Evolutionary conservation across 1,140 invertebrate species (phyloP), one percentile per base, ranked within the genome.

Genomic region (Drosophila sulfurigaster): DNA sequence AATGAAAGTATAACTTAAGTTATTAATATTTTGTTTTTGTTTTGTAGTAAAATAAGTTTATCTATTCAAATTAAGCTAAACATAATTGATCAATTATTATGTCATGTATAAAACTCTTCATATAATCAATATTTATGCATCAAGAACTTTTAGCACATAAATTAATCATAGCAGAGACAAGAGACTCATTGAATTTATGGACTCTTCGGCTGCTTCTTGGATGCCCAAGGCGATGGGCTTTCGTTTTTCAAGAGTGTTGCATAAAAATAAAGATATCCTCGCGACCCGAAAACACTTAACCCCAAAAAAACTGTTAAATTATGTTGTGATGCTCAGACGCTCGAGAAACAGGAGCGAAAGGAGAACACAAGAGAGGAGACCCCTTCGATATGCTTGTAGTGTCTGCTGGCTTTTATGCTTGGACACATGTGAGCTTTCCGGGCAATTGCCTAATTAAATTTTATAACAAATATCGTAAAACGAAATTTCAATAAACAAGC

Each of bases 371-470:
- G 48, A 20, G 43, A 58, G 28, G 25, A 60, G 77, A 52, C 45
- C 49, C 43, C 45, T 20, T 38, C 20, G 67, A 68, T 78, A 57
- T 62, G 46, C 45, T 59, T 68, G 68, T 62, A 41, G 30, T 35
- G 45, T 62, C 45, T 32, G 58, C 48, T 67, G 54, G 35, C 54
- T 38, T 59, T 52, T 67, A 54, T 64, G 28, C 16, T 38, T 56
- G 65, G 65, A 68, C 71, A 71, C 52, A 70, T 70, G 74, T 82
- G 79, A 76, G 59, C 48, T 75, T 79, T 75, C 64, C 68, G 69
- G 67, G 67, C 82, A 87, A 88, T 81, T 83, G 83, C 85, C 78
- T 78, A 89, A 88, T 88, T 88, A 88, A 81, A 88, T 88, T 89
- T 88, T 83, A 88, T 81, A 89, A 78, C 78, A 77, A 88, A 83